These are phyloP conservation scores for Hylia prasina DNA, from an alignment of 2,113 vertebrate genomes.

Conservation along the genomic window DNA sequence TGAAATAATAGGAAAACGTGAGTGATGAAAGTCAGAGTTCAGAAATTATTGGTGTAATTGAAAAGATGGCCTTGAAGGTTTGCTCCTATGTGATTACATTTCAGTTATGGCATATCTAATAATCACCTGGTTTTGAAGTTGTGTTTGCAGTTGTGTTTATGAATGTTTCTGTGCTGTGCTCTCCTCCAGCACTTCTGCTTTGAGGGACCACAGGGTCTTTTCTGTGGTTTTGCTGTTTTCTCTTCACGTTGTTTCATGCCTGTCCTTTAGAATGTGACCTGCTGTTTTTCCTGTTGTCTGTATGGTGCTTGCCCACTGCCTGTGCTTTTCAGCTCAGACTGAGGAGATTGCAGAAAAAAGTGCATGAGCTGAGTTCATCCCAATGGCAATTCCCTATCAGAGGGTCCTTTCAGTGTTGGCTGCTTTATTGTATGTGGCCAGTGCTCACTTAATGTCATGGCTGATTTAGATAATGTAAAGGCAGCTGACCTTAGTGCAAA, in stretches of 20 bases:
- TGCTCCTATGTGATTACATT: background rate
- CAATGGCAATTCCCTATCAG: background rate
- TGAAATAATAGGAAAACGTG: background rate
- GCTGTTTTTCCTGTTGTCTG: background rate
- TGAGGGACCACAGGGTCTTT: background rate
- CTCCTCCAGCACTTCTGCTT: background rate
- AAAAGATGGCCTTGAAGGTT: background rate
- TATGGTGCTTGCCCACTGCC: background rate
- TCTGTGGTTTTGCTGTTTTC: background rate
- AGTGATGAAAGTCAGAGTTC: background rate
- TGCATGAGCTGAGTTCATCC: background rate
- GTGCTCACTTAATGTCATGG: background rate
- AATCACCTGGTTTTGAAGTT: background rate
- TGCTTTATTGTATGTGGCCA: background rate
- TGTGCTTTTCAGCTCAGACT: background rate
- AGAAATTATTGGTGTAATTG: background rate
- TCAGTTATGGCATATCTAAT: background rate
- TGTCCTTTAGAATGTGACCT: background rate
- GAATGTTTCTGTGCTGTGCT: background rate
- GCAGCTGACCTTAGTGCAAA: background rate
- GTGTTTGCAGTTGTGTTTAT: background rate
- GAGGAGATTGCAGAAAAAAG: background rate
- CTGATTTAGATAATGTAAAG: conserved; percentile 18
- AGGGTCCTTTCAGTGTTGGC: background rate
- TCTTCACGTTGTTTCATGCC: background rate